A percentile compares a stretch with the other conserved stretches of the same genome.
These are phyloP conservation scores for Aldabrachelys gigantea DNA, from an alignment of 2,113 vertebrate species.

Conservation along the genomic window DNA sequence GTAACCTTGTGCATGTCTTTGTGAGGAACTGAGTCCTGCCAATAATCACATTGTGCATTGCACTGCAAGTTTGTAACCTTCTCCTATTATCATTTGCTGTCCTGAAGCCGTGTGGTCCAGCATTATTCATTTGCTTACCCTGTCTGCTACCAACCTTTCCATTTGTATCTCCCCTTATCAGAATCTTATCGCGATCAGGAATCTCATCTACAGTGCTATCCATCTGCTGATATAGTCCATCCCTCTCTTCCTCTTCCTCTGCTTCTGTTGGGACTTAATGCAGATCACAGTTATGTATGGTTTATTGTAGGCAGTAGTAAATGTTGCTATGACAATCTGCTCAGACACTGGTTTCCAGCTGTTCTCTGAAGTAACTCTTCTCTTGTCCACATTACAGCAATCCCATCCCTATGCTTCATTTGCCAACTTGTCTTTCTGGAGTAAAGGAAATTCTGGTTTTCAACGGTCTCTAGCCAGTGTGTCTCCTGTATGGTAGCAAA, in stretches of 20 bases:
- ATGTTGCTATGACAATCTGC: background rate
- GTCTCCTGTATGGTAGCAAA: background rate
- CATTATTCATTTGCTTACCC: background rate
- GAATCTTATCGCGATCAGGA: background rate
- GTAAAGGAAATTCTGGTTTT: background rate
- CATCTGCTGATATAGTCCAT: background rate
- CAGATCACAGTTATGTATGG: background rate
- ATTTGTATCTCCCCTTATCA: background rate
- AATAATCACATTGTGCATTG: background rate
- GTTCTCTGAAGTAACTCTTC: background rate
- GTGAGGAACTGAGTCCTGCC: background rate
- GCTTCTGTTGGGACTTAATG: background rate
- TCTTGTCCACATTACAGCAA: background rate
- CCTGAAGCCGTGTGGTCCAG: background rate
- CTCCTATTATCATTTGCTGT: background rate
- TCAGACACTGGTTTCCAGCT: background rate
- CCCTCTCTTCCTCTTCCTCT: background rate
- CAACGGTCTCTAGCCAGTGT: background rate
- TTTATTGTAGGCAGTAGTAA: background rate
- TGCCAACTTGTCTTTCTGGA: background rate
- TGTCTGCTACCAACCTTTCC: background rate
- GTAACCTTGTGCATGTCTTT: background rate
- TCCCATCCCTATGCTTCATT: background rate
- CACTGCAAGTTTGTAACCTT: background rate
- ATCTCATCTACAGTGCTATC: background rate